Conservation (phyloP, 1,140 invertebrate species). For the Dendroctonus ponderosae region DNA sequence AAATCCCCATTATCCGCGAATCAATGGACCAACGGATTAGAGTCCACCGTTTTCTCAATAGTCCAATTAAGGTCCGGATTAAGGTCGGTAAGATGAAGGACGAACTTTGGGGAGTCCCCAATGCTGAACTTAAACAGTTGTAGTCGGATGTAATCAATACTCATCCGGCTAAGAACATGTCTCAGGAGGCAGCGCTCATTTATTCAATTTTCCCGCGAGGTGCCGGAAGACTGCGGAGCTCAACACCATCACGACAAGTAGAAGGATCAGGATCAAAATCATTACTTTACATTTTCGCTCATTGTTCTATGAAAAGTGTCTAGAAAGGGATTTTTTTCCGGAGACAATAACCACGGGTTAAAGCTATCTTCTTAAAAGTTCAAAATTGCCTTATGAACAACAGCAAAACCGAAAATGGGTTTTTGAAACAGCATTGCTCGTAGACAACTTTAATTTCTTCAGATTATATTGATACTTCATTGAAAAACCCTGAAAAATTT, state of each 20-base stretch:
- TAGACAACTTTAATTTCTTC: too few relatives aligned
- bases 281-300: too few relatives aligned
- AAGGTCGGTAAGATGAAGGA: constrained; percentile 25
- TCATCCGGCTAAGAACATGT: constrained; percentile 18
- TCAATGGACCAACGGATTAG: constrained; percentile 48
- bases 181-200: constrained; percentile 6
- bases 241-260: neutral
- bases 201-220: constrained; percentile 6
- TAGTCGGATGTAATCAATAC: constrained; percentile 19
- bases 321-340: too few relatives aligned
- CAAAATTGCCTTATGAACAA: too few relatives aligned
- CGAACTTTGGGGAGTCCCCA: constrained; percentile 12
- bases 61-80: constrained; percentile 31
- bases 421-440: too few relatives aligned
- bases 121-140: constrained; percentile 13
- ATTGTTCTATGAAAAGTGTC: too few relatives aligned
- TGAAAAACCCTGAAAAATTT: too few relatives aligned
- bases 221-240: neutral
- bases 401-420: too few relatives aligned
- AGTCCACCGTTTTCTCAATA: constrained; percentile 26
- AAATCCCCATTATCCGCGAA: constrained; percentile 48
- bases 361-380: too few relatives aligned
- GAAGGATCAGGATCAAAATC: too few relatives aligned
- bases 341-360: too few relatives aligned
- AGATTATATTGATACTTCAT: too few relatives aligned